phyloP scores from a whole-genome alignment of 2,113 vertebrate genomes.

The Apteryx mantelli region DNA sequence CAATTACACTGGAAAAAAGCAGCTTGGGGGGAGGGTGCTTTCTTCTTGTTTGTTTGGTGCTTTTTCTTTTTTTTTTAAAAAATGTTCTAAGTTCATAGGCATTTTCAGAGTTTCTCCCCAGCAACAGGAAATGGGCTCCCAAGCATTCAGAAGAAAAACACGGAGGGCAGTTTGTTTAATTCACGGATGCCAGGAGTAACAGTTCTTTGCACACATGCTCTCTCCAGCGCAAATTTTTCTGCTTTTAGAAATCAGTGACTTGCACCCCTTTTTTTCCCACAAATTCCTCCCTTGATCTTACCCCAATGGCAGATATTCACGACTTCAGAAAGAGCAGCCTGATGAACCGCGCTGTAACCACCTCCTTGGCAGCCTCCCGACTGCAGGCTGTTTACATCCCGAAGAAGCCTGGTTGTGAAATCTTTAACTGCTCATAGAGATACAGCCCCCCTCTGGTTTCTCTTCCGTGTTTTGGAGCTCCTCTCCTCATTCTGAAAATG shows the following conservation, averaged over 20 bases:
- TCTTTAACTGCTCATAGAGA: neutral
- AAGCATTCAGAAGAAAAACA: neutral
- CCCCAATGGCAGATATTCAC: too few relatives aligned
- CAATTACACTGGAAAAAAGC: neutral
- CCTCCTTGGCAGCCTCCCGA: neutral
- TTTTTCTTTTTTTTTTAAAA: too few relatives aligned
- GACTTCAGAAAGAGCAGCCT: neutral
- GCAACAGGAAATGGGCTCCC: neutral
- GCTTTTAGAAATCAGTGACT: neutral
- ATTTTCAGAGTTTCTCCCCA: neutral
- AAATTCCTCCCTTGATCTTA: neutral
- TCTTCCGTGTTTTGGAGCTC: neutral
- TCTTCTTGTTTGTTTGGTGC: neutral
- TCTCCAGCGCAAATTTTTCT: neutral
- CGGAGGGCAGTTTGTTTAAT: neutral
- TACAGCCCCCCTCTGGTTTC: neutral
- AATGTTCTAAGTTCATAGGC: neutral
- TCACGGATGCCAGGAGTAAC: neutral
- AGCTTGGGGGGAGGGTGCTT: neutral
- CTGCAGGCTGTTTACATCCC: neutral
- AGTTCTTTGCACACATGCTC: neutral
- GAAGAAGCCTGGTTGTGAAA: neutral
- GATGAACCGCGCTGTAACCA: neutral
- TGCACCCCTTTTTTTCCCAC: neutral
- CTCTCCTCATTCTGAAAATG: neutral